A percentile compares a stretch with the other conserved stretches of the same genome.
These are phyloP conservation scores for Ornithoptera priamus DNA, from an alignment of 2,888 invertebrate genomes.

Conservation along the genomic window DNA sequence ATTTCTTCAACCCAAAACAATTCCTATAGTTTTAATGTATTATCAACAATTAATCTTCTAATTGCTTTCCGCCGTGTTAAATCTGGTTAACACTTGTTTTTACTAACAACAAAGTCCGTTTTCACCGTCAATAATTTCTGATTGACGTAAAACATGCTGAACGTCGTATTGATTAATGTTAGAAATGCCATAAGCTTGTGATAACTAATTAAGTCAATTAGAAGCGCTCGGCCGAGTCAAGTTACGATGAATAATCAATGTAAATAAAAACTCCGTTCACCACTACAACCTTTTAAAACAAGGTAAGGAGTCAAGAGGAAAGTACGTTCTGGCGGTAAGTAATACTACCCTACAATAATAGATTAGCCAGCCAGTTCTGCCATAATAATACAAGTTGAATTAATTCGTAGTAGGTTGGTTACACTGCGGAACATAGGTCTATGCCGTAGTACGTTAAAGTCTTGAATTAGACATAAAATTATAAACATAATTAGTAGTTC, in stretches of 20 bases:
- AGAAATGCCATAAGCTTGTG: conserved; percentile 36
- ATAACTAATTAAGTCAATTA: conserved; percentile 36
- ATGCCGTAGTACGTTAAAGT: too few relatives aligned
- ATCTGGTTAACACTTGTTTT: conserved; percentile 66
- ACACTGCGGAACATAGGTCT: too few relatives aligned
- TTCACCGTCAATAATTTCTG: conserved; percentile 50
- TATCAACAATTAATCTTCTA: conserved; percentile 65
- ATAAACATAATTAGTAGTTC: too few relatives aligned
- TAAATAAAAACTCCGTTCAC: conserved; percentile 1
- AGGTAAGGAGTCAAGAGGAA: background rate
- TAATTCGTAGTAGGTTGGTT: too few relatives aligned
- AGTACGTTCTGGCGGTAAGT: background rate
- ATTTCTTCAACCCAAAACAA: background rate
- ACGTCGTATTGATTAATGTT: conserved; percentile 46
- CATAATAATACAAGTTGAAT: background rate
- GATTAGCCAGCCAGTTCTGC: background rate
- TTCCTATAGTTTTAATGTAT: conserved; percentile 28
- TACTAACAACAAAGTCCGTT: conserved; percentile 60
- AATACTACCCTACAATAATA: background rate
- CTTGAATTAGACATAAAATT: too few relatives aligned
- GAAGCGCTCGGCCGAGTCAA: conserved; percentile 28
- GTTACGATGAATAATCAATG: conserved; percentile 31
- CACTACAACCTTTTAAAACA: background rate
- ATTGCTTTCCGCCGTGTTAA: conserved; percentile 70
- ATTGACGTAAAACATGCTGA: conserved; percentile 55